Percentiles rank a stretch among this genome's conserved stretches.
Evolutionary conservation across 2,113 vertebrate genomes (phyloP).

Genomic region (Sebastes fasciatus): DNA sequence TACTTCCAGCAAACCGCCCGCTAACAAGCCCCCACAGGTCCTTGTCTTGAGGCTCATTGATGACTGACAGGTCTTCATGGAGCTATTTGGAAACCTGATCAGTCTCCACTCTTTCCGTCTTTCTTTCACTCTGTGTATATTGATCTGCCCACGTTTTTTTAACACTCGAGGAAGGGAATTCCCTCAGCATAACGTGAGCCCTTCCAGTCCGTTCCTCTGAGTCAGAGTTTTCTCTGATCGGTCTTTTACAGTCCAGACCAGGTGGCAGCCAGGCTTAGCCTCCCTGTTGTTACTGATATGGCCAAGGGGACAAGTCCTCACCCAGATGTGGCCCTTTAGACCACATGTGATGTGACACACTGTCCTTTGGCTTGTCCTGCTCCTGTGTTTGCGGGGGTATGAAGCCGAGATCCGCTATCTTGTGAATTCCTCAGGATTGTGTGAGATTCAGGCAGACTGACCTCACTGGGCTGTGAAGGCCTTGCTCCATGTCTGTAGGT

Average conservation of each 20-base stretch:
- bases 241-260: conserved; percentile 32
- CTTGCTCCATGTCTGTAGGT: conserved; percentile 32
- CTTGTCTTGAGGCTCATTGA: neutral
- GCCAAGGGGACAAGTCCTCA: neutral
- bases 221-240: conserved; percentile 41
- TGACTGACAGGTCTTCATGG: conserved; percentile 25
- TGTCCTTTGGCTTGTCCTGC: neutral
- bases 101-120: neutral
- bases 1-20: conserved; percentile 35
- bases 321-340: conserved; percentile 33
- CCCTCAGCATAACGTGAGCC: conserved; percentile 40
- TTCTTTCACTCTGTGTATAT: conserved; percentile 27
- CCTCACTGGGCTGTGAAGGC: conserved; percentile 19
- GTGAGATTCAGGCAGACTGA: conserved; percentile 56
- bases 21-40: conserved; percentile 18
- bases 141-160: conserved; percentile 15
- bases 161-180: conserved; percentile 41
- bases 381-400: conserved; percentile 22
- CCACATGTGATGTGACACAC: conserved; percentile 19
- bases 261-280: conserved; percentile 46
- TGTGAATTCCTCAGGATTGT: conserved; percentile 63
- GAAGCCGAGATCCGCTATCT: neutral
- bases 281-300: conserved; percentile 24
- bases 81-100: conserved; percentile 61
- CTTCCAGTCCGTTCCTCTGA: conserved; percentile 35